Evolutionary conservation across 2,113 vertebrate genomes (phyloP), one percentile per base, ranked within the genome.

Genomic region (Anthoscopus minutus): DNA sequence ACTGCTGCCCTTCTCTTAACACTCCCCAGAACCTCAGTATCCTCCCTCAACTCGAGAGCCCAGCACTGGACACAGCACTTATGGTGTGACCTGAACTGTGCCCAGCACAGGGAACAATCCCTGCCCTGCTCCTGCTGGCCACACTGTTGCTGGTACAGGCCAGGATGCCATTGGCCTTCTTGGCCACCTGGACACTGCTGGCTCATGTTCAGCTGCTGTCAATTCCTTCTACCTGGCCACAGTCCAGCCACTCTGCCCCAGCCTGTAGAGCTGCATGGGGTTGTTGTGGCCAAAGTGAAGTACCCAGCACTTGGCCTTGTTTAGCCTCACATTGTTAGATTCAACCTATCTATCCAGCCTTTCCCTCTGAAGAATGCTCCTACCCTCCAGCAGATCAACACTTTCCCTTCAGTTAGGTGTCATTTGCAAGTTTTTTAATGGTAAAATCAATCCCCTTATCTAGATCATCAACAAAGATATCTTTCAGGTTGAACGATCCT

Each of bases 51-150:
- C 0, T 38, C 1, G 0, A 14, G 28, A 7, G 5, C 2, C 15
- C n/a, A 54, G 18, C 2, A 11, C 4, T 15, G 18, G 15, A n/a
- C 40, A 27, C 18, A 19, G 40, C 9, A 28, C 9, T 18, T 10
- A 10, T 38, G 12, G 6, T n/a, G 15, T 1, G 1, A 6, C n/a
- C 22, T 33, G 0, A 38, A 7, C 28, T 2, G 18, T 19, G 15
- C 18, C 0, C 0, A 3, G 6, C 9, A 6, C 28, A 38, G 6
- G 5, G 30, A 11, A 22, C 3, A 72, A 33, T 83, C n/a, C 1
- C 48, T 6, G 40, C 9, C 23, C 23, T 64, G 58, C 0, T 0
- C n/a, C 69, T 56, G n/a, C 40, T 84, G 58, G 23, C 23, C 58
- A 47, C n/a, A 15, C 40, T 4, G 0, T 2, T 64, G 7, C 50